phyloP scores from a whole-genome alignment of 2,797 vertebrate genomes.

The Sebastes ruberrimus region DNA sequence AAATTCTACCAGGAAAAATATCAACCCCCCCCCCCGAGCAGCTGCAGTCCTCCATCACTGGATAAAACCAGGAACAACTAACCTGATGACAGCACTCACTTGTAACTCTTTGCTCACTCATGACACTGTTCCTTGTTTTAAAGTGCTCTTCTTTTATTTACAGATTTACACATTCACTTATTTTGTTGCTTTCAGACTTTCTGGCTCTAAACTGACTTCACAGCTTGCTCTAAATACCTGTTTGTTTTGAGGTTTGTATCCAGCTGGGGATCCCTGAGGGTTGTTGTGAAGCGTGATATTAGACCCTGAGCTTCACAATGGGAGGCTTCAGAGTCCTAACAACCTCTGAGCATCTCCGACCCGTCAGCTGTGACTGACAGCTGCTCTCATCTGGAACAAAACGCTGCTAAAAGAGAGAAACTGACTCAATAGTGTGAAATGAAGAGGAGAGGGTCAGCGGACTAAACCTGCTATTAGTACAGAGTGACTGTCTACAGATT shows the following conservation, averaged over 20 bases:
- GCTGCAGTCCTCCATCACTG: not conserved
- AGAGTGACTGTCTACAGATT: constrained; percentile 5
- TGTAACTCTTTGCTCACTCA: not conserved
- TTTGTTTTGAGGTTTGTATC: constrained; percentile 40
- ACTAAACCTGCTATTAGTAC: constrained; percentile 26
- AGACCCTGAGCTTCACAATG: constrained; percentile 43
- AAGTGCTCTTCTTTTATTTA: not conserved
- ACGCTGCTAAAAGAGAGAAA: constrained; percentile 11
- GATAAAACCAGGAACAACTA: not conserved
- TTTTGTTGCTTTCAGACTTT: not conserved
- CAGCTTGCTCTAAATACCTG: not conserved
- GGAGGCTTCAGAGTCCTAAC: constrained; percentile 45
- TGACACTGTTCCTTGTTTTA: not conserved
- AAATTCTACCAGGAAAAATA: not conserved
- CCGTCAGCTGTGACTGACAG: constrained; percentile 52
- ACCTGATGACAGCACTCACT: not conserved
- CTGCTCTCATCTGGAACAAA: constrained; percentile 56
- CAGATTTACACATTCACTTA: not conserved
- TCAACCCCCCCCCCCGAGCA: not conserved
- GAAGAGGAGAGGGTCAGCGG: constrained; percentile 3
- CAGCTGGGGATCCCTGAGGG: constrained; percentile 31
- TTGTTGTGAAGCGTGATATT: constrained; percentile 67
- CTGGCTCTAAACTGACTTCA: not conserved
- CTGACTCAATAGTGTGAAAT: not conserved
- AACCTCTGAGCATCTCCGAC: constrained; percentile 45